Evolutionary conservation across 2,888 invertebrate genomes (phyloP), one percentile per base, ranked within the genome.

Genomic region (Apodemia duryi): DNA sequence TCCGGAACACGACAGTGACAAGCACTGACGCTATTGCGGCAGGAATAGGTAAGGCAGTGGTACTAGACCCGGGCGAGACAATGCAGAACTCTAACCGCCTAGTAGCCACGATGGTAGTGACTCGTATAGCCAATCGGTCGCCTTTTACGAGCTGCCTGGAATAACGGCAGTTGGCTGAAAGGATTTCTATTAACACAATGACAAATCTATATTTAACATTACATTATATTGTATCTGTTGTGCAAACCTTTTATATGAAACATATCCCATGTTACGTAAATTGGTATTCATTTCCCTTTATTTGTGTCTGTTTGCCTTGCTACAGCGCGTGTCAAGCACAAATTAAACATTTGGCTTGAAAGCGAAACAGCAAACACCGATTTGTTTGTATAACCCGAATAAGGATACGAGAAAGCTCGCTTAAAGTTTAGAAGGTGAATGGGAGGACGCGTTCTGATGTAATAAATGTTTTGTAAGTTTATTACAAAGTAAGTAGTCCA

Each of bases 361-460:
- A 75, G 76, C 71, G 75, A 76, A 75, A 75, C 70, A 68, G 68
- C 71, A 72, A 72, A 73, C 72, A 71, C 11, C 67, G 52, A 51
- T 65, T 29, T 74, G 71, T 76, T 75, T 71, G 70, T 63, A 66
- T 71, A 75, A 71, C 73, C 76, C 71, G 71, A 72, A 75, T 74
- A 72, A 73, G 74, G 73, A 74, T 69, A 67, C 68, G 75, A 70
- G 75, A 76, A 75, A 74, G 75, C 71, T 71, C 51, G 64, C 61
- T 66, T 65, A 65, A 68, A 69, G 68, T 71, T 70, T 70, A 70
- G 68, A 69, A 67, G 70, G 70, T 68, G 69, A 68, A 51, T 66
- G 61, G 41, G 63, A 49, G 41, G 9, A 38, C n/a, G 43, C 43
- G n/a, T 43, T n/a, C 57, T 57, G 57, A 32, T 32, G 57, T 57